These are phyloP conservation scores for Gisinianus flammeolus DNA, from an alignment of 2,888 invertebrate species.

Conservation along the genomic window DNA sequence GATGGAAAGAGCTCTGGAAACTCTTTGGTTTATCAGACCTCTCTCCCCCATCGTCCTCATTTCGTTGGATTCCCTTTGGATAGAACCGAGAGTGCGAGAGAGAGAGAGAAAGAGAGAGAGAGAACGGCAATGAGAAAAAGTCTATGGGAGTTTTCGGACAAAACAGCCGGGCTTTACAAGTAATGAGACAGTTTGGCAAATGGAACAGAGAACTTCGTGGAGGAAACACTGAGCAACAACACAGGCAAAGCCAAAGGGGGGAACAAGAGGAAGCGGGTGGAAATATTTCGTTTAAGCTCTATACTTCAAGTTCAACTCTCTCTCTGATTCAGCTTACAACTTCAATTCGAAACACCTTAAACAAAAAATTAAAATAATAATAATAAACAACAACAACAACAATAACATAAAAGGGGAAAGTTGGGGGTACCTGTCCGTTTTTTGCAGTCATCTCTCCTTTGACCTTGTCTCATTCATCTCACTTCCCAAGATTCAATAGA, in stretches of 20 bases:
- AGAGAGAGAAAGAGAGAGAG: not conserved
- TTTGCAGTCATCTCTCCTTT: not conserved
- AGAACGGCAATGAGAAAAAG: not conserved
- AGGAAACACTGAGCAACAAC: not conserved
- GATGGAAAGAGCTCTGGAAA: too few species aligned
- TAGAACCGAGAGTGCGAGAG: not conserved
- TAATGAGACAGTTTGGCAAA: conserved; percentile 20
- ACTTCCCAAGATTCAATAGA: too few species aligned
- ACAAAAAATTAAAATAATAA: not conserved
- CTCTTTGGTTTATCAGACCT: too few species aligned
- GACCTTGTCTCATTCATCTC: not conserved
- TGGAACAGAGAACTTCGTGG: not conserved
- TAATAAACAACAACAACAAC: not conserved
- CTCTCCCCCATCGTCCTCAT: not conserved
- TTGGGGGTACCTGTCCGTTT: not conserved
- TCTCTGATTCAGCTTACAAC: not conserved
- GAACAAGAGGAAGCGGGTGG: not conserved
- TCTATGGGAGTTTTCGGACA: not conserved
- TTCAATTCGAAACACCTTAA: not conserved
- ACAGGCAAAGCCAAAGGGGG: too few species aligned
- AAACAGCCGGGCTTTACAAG: not conserved
- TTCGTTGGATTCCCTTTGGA: conserved; percentile 1
- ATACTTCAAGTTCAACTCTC: too few species aligned
- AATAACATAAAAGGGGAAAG: not conserved
- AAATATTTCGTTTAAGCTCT: not conserved